Conservation (phyloP, 2,113 vertebrate genomes). For the Hydropotes inermis region DNA sequence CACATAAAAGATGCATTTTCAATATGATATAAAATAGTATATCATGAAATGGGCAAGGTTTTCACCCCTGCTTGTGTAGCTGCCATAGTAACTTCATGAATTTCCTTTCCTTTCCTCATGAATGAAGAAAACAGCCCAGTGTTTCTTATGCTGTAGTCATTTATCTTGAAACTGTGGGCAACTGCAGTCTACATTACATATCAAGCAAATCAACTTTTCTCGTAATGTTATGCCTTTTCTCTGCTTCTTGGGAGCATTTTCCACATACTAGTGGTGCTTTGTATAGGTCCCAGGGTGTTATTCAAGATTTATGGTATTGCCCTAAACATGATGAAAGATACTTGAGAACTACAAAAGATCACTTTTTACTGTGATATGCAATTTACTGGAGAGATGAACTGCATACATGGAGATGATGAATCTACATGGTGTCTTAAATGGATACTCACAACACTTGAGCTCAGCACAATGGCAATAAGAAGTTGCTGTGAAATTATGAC, state of each 20-base stretch:
- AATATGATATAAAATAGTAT: neutral
- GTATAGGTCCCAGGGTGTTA: neutral
- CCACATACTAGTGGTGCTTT: neutral
- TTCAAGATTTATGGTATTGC: neutral
- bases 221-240: neutral
- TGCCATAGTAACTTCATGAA: neutral
- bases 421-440: neutral
- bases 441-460: neutral
- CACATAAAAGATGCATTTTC: neutral
- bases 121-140: neutral
- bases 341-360: neutral
- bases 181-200: neutral
- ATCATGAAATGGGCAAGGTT: neutral
- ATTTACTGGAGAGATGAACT: neutral
- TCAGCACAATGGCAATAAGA: neutral
- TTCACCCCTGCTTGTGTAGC: neutral
- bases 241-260: neutral
- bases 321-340: neutral
- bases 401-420: neutral
- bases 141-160: neutral
- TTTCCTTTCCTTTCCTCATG: neutral
- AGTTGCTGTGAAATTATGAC: neutral
- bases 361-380: neutral
- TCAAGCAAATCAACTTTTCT: neutral
- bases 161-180: neutral